Percentiles rank a stretch among this genome's conserved stretches.
Evolutionary conservation across 2,113 vertebrate genomes (phyloP).

Genomic region (Melanotaenia duboulayi): DNA sequence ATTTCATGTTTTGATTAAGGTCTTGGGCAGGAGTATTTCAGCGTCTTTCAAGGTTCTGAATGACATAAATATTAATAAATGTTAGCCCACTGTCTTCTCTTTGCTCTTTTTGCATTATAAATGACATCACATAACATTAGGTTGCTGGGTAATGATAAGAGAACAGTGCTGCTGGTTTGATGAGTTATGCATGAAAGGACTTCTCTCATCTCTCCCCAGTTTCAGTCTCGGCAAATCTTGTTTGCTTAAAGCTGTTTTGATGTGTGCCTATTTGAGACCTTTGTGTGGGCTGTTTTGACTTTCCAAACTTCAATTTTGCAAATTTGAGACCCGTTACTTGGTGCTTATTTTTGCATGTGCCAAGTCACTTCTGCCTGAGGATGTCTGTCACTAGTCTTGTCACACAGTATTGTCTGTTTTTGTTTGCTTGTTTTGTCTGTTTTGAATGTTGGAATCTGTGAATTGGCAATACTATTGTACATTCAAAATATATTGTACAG

Average conservation of each 20-base stretch:
- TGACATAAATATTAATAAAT: constrained; percentile 72
- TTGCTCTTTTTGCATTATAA: constrained; percentile 77
- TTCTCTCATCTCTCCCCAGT: constrained; percentile 67
- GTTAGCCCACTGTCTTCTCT: constrained; percentile 67
- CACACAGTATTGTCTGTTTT: constrained; percentile 2
- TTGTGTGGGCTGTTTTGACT: constrained; percentile 69
- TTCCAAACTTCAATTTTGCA: constrained; percentile 60
- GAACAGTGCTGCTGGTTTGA: constrained; percentile 71
- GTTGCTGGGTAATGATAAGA: constrained; percentile 77
- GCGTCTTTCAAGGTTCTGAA: constrained; percentile 66
- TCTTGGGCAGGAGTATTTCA: constrained; percentile 47
- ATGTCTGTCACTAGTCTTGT: constrained; percentile 22
- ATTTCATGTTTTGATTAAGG: constrained; percentile 66
- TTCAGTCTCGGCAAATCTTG: constrained; percentile 55
- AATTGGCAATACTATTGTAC: constrained; percentile 12
- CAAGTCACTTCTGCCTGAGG: constrained; percentile 37
- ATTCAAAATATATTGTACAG: constrained; percentile 10
- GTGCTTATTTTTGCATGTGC: constrained; percentile 28
- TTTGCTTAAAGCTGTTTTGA: constrained; percentile 71
- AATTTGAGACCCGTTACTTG: constrained; percentile 50
- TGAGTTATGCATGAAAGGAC: constrained; percentile 79
- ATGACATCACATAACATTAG: constrained; percentile 77
- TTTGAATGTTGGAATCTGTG: constrained; percentile 29
- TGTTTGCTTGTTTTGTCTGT: constrained; percentile 14
- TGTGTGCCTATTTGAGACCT: constrained; percentile 69